Evolutionary conservation across 2,888 invertebrate genomes (phyloP).

Genomic region (Zelleria hepariella): DNA sequence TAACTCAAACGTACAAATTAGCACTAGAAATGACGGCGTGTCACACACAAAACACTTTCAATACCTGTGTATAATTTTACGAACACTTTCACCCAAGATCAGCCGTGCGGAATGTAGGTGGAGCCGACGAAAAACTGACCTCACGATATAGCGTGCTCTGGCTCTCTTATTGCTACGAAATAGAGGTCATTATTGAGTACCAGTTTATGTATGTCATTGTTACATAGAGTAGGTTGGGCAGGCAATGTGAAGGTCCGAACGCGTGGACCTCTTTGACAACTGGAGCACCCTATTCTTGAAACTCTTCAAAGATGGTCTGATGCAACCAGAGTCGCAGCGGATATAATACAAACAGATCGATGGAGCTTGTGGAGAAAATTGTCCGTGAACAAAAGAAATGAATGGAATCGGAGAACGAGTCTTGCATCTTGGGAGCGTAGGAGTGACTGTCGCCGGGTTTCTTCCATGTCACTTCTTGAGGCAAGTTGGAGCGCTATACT

Average conservation of each 20-base stretch:
- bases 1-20: neutral
- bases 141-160: neutral
- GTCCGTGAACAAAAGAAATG: too few species aligned
- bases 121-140: neutral
- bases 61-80: neutral
- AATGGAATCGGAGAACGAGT: too few species aligned
- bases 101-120: neutral
- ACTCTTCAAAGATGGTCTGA: neutral
- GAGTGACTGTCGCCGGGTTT: too few species aligned
- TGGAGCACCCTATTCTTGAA: neutral
- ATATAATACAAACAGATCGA: too few species aligned
- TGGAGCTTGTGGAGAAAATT: too few species aligned
- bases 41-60: neutral
- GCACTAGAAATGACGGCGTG: neutral
- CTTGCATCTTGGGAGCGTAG: too few species aligned
- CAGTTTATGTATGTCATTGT: constrained; percentile 24
- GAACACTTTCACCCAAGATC: constrained; percentile 1
- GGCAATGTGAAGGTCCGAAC: constrained; percentile 53
- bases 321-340: too few species aligned
- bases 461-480: too few species aligned
- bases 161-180: neutral
- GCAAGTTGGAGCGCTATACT: too few species aligned
- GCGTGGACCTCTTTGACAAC: neutral
- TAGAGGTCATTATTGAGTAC: constrained; percentile 22
- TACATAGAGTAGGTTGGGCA: constrained; percentile 38